These are phyloP conservation scores for Hirundichthys speculiger DNA, from an alignment of 2,113 vertebrate species.

Conservation along the genomic window DNA sequence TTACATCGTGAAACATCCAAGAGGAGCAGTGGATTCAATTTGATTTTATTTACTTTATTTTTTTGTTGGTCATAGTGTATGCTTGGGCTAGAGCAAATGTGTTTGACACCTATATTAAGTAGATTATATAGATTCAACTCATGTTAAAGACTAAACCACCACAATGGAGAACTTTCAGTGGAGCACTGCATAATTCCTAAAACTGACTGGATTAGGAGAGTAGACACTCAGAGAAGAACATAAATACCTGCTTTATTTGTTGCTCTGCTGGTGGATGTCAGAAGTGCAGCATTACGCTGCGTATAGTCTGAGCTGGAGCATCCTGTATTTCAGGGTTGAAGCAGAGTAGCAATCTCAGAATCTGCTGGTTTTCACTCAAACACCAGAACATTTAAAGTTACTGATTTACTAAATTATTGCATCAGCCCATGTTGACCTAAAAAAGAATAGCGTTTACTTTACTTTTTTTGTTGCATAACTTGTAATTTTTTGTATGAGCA, in stretches of 20 bases:
- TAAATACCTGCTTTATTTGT: conserved; percentile 12
- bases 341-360: not conserved
- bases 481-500: conserved; percentile 10
- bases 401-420: conserved; percentile 3
- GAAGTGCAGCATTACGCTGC: conserved; percentile 25
- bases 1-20: conserved; percentile 63
- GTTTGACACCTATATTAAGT: conserved; percentile 32
- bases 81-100: conserved; percentile 20
- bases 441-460: conserved; percentile 8
- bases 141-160: conserved; percentile 36
- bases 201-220: conserved; percentile 58
- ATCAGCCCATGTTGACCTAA: conserved; percentile 9
- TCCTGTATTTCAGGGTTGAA: not conserved
- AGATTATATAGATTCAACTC: conserved; percentile 39
- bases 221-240: conserved; percentile 15
- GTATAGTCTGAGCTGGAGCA: not conserved
- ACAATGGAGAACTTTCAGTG: conserved; percentile 29
- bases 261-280: conserved; percentile 34
- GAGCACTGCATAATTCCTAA: conserved; percentile 40
- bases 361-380: conserved; percentile 19
- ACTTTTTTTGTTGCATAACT: conserved; percentile 19
- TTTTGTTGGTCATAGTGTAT: conserved; percentile 49
- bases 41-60: conserved; percentile 38
- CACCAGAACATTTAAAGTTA: conserved; percentile 2
- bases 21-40: conserved; percentile 39